Conservation (phyloP, 1,140 invertebrate species). For the Pseudachorutes palmiensis region DNA sequence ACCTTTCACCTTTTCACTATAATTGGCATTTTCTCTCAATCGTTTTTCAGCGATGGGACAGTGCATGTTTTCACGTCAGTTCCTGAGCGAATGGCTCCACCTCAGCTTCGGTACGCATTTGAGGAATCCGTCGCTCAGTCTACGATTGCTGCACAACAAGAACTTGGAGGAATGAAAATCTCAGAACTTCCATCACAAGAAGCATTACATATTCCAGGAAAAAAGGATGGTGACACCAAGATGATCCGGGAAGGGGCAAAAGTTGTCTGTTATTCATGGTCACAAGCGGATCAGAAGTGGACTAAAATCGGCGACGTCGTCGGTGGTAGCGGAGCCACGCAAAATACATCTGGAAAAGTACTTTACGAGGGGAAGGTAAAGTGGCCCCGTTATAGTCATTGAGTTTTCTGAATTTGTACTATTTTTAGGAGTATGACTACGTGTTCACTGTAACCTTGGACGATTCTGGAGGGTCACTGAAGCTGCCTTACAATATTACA, state of each 20-base stretch:
- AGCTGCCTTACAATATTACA: slow-evolving; percentile 77
- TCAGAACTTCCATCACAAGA: slow-evolving; percentile 73
- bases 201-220: slow-evolving; percentile 65
- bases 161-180: slow-evolving; percentile 73
- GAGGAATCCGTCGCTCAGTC: slow-evolving; percentile 59
- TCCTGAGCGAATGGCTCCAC: slow-evolving; percentile 56
- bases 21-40: slow-evolving; percentile 6
- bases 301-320: slow-evolving; percentile 81
- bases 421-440: slow-evolving; percentile 77
- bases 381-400: background rate
- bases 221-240: slow-evolving; percentile 73
- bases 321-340: slow-evolving; percentile 60
- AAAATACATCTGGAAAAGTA: slow-evolving; percentile 60
- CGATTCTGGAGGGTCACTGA: slow-evolving; percentile 65
- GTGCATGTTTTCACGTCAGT: slow-evolving; percentile 74
- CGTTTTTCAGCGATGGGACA: slow-evolving; percentile 65
- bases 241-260: slow-evolving; percentile 65
- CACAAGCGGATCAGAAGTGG: slow-evolving; percentile 61
- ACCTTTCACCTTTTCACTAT: background rate
- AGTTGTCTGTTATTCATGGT: slow-evolving; percentile 74
- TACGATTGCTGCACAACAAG: slow-evolving; percentile 52
- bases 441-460: slow-evolving; percentile 91
- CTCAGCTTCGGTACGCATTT: slow-evolving; percentile 51
- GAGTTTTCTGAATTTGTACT: slow-evolving; percentile 17
- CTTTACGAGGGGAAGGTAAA: slow-evolving; percentile 66